phyloP scores from a whole-genome alignment of 2,113 vertebrate genomes.

The Ranitomeya variabilis region DNA sequence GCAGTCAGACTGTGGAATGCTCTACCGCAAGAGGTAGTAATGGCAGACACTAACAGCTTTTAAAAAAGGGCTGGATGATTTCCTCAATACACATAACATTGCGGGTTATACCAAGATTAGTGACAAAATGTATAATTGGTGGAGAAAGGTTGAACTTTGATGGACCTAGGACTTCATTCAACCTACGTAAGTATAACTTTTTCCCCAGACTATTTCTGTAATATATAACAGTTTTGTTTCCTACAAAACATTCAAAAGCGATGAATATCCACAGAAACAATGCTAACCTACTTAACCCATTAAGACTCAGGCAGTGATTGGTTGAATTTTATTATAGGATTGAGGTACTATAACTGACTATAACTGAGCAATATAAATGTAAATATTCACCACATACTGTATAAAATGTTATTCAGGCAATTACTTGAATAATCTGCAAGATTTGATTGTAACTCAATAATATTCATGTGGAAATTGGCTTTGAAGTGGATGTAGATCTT shows the following conservation, averaged over 20 bases:
- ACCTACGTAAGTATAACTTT: not conserved
- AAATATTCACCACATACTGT: slow-evolving; percentile 22
- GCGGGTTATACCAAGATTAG: too few species aligned
- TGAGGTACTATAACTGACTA: not conserved
- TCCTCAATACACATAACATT: too few species aligned
- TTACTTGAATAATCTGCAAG: slow-evolving; percentile 38
- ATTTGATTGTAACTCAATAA: slow-evolving; percentile 33
- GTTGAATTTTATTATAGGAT: not conserved
- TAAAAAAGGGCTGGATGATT: too few species aligned
- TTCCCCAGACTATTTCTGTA: not conserved
- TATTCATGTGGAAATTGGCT: slow-evolving; percentile 50
- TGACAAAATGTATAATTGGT: too few species aligned
- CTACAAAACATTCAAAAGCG: not conserved
- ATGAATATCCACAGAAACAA: not conserved
- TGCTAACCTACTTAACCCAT: slow-evolving; percentile 1
- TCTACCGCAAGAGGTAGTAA: too few species aligned
- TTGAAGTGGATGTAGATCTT: slow-evolving; percentile 45
- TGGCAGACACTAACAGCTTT: too few species aligned
- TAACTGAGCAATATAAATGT: slow-evolving; percentile 28
- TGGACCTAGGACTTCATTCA: too few species aligned
- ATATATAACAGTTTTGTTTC: not conserved
- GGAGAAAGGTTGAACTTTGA: too few species aligned
- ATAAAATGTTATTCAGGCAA: slow-evolving; percentile 36
- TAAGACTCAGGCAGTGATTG: not conserved
- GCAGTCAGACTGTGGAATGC: too few species aligned